Evolutionary conservation across 2,888 invertebrate species (phyloP), one percentile per base, ranked within the genome.

Genomic region (Lycocerus yunnanus): DNA sequence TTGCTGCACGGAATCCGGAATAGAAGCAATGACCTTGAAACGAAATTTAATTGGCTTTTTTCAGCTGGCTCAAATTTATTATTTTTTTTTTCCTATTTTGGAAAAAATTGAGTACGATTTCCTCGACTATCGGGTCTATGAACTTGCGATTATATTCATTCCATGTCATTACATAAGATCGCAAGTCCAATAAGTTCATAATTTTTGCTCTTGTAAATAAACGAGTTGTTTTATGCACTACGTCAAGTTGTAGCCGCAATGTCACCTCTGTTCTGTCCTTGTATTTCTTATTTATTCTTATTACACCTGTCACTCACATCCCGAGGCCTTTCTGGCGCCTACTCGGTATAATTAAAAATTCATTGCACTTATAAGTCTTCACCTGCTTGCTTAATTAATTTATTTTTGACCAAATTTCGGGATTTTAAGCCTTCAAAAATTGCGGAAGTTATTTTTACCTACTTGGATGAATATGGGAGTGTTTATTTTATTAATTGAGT

Each of bases 261-360:
- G 72, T 71, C 76, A 71, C 67, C 74, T 72, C 71, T 68, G 68
- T 71, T 71, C 66, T 78, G 73, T 63, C 72, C 73, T 75, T 78
- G 74, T 73, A 66, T 72, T 72, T 75, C 77, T 78, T 78, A 74
- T 76, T 74, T 69, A 21, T 59, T 21, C 74, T 75, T 75, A 75
- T 75, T 77, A 61, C 73, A 77, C 77, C 75, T 77, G 77, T 75
- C 77, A 77, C 68, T 70, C 61, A 73, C 66, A 68, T 71, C 75
- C 71, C 69, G 61, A 66, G 71, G 77, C 72, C 11, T 60, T 60
- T 70, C 59, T 43, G 77, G 77, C 77, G 77, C 77, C 77, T 77
- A 18, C 58, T 43, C 43, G 43, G 43, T 43, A 43, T 43, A 43
- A 43, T 43, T 43, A 43, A 43, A 43, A 43, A 43, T 43, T 43